Conservation (phyloP, 2,113 vertebrate genomes). For the Misgurnus anguillicaudatus region DNA sequence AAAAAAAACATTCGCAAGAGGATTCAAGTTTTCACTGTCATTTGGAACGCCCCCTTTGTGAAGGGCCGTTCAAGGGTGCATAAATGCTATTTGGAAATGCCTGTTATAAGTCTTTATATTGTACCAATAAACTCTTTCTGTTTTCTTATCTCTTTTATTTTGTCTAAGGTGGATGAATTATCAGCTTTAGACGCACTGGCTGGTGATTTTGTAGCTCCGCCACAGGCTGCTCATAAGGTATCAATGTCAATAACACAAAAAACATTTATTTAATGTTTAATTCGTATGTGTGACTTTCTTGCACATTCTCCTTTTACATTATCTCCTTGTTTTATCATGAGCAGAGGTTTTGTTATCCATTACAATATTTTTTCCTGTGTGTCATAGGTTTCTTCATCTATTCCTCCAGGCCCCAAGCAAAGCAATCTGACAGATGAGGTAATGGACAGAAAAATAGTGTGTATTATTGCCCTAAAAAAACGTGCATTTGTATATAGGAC, state of each 20-base stretch:
- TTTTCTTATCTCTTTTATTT: not conserved
- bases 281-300: not conserved
- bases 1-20: no score
- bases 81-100: no score
- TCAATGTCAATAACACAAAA: not conserved
- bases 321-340: not conserved
- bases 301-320: not conserved
- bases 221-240: conserved; percentile 32
- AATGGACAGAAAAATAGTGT: not conserved
- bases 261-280: not conserved
- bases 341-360: not conserved
- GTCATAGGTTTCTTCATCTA: conserved; percentile 11
- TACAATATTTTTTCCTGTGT: not conserved
- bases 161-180: conserved; percentile 36
- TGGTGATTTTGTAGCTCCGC: conserved; percentile 49
- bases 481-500: no score
- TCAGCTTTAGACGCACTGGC: conserved; percentile 48
- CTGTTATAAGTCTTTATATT: no score
- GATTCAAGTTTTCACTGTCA: no score
- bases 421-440: not conserved
- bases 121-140: not conserved
- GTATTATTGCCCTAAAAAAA: no score
- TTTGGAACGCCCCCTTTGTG: no score
- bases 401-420: conserved; percentile 11
- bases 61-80: no score